These are phyloP conservation scores for Saccostrea glomerata DNA, from an alignment of 1,140 invertebrate genomes.

Conservation along the genomic window DNA sequence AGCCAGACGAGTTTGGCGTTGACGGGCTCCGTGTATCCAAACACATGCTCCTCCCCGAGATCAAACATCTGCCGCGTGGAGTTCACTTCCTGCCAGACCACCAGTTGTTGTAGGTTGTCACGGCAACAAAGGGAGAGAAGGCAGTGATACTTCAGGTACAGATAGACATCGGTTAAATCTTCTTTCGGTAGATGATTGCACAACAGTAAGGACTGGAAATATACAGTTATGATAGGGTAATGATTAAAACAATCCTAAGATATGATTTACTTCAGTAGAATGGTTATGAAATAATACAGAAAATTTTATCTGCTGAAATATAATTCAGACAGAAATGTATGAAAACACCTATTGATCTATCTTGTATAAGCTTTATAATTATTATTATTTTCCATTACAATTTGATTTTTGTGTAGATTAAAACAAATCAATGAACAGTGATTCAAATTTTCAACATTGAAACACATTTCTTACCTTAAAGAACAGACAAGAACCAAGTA, in stretches of 20 bases:
- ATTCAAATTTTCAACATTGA: background rate
- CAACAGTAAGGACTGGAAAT: conserved; percentile 72
- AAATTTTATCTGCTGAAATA: too few relatives aligned
- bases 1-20: conserved; percentile 72
- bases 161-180: conserved; percentile 72
- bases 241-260: too few relatives aligned
- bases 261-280: too few relatives aligned
- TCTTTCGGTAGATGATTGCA: conserved; percentile 74
- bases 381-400: too few relatives aligned
- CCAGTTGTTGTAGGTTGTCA: conserved; percentile 70
- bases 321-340: too few relatives aligned
- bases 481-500: conserved; percentile 78
- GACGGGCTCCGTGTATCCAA: conserved; percentile 72
- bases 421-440: too few relatives aligned
- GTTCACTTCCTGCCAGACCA: conserved; percentile 76
- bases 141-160: conserved; percentile 71
- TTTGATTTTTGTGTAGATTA: too few relatives aligned
- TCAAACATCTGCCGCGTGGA: conserved; percentile 64
- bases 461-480: conserved; percentile 76
- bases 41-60: conserved; percentile 56
- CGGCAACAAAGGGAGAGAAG: conserved; percentile 69
- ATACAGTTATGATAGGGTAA: too few relatives aligned
- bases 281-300: too few relatives aligned
- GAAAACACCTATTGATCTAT: too few relatives aligned
- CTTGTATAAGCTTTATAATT: too few relatives aligned